Percentiles rank a stretch among this genome's conserved stretches.
phyloP scores from a whole-genome alignment of 2,888 invertebrate genomes.

The Temnothorax rugatulus region DNA sequence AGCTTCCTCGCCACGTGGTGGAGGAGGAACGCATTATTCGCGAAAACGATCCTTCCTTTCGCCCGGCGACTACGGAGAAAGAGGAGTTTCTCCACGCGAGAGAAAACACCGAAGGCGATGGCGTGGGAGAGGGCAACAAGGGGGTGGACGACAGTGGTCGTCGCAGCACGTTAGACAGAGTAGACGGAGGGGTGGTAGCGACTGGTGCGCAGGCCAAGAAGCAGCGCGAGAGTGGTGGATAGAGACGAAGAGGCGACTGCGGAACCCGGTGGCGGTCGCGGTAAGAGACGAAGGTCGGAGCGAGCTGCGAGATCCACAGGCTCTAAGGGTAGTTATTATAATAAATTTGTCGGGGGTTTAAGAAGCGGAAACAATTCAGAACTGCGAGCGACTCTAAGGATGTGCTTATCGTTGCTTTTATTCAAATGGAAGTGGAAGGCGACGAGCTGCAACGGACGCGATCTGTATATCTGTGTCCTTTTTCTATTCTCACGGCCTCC shows the following conservation, averaged over 20 bases:
- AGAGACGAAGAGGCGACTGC: slow-evolving; percentile 37
- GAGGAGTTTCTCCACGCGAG: slow-evolving; percentile 58
- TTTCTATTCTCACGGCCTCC: slow-evolving; percentile 45
- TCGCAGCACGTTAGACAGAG: not conserved
- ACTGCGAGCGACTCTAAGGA: slow-evolving; percentile 84
- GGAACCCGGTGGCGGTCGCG: slow-evolving; percentile 41
- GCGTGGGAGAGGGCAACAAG: slow-evolving; percentile 48
- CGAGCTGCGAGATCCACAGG: slow-evolving; percentile 79
- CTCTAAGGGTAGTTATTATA: slow-evolving; percentile 85
- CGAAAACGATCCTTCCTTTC: slow-evolving; percentile 76
- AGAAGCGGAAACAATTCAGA: slow-evolving; percentile 86
- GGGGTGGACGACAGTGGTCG: slow-evolving; percentile 53
- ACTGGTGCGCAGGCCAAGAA: slow-evolving; percentile 55
- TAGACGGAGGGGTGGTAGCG: slow-evolving; percentile 56
- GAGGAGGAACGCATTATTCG: slow-evolving; percentile 74
- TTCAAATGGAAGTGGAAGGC: slow-evolving; percentile 84
- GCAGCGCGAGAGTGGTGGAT: slow-evolving; percentile 48
- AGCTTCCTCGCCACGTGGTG: slow-evolving; percentile 64
- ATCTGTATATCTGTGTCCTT: slow-evolving; percentile 70
- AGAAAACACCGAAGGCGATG: slow-evolving; percentile 54
- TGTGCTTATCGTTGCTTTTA: slow-evolving; percentile 86
- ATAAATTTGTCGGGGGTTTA: slow-evolving; percentile 86
- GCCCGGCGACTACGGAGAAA: slow-evolving; percentile 72
- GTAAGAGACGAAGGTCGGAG: slow-evolving; percentile 44
- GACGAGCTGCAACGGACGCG: slow-evolving; percentile 79